Evolutionary conservation across 2,797 vertebrate species (phyloP), one percentile per base, ranked within the genome.

Genomic region (Gephyroberyx darwinii): DNA sequence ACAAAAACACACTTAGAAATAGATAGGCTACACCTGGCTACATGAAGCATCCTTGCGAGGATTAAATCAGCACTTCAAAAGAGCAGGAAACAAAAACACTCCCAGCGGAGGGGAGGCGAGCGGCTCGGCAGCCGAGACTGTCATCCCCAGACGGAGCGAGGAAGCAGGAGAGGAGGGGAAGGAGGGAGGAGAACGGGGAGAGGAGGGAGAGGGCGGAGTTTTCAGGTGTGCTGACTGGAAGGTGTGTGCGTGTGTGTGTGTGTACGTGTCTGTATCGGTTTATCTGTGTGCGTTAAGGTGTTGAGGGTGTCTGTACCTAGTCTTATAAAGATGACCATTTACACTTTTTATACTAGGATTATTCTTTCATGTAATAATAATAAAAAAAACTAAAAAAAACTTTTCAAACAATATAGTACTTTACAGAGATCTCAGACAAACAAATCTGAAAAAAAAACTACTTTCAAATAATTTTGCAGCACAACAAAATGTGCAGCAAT

Each of bases 61-160:
- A 93, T 94, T 94, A 93, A 93, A 93, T 92, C 91, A 92, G 86
- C 92, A 92, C 92, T 94, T 95, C 92, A 94, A 93, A 94, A 89
- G 91, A 91, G 88, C 83, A 87, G 91, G 89, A 93, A 92, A 91
- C 84, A 89, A 90, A 90, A 90, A 91, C 88, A 88, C 77, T 92
- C 92, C 92, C 91, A 87, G 78, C 35, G 88, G 93, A 92, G 88
- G 86, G 84, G 86, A 89, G 80, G 67, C 81, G 82, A 87, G 88
- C 77, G 37, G 76, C 85, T 90, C 81, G 67, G 86, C 83, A 84
- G 85, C 81, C 85, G 84, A 91, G 84, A 88, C 88, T 93, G 90
- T 91, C 90, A 92, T 89, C 88, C 88, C 83, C 80, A 88, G 88
- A 90, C 73, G 69, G 82, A 86, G 84, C 13, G 14, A 74, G 75